Conservation (phyloP, 2,797 vertebrate species). For the Helicolenus hilgendorfi region DNA sequence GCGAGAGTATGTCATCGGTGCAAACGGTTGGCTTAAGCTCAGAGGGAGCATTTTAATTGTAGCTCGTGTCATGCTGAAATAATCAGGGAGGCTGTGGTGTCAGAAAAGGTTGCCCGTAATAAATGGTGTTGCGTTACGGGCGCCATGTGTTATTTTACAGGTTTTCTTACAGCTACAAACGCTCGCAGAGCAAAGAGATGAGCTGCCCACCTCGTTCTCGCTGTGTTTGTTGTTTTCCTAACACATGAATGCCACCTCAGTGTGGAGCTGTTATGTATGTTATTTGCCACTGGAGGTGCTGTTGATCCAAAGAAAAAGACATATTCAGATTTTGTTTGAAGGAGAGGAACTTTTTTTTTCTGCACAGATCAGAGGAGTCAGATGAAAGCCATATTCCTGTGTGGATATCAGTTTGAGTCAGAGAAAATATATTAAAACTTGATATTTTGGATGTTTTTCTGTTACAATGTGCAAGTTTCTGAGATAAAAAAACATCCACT, state of each 20-base stretch:
- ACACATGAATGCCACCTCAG: not conserved
- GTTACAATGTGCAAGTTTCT: not conserved
- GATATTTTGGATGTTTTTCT: not conserved
- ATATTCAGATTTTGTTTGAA: not conserved
- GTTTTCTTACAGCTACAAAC: conserved; percentile 24
- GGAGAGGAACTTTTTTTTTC: not conserved
- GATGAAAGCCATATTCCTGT: not conserved
- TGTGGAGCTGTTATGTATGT: not conserved
- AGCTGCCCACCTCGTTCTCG: conserved; percentile 2
- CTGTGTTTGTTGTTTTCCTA: conserved; percentile 9
- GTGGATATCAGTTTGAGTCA: not conserved
- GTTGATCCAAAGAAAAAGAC: conserved; percentile 3
- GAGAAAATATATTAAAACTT: not conserved
- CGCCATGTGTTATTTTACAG: conserved; percentile 63
- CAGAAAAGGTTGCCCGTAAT: conserved; percentile 63
- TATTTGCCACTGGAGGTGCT: conserved; percentile 37
- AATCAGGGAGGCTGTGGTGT: conserved; percentile 59
- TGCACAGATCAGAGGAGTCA: not conserved
- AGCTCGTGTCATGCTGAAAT: conserved; percentile 66
- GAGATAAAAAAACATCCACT: not conserved
- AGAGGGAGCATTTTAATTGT: conserved; percentile 71
- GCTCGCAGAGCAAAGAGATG: not conserved
- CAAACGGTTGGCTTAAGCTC: conserved; percentile 69
- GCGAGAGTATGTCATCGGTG: conserved; percentile 51
- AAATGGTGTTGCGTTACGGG: conserved; percentile 62